phyloP scores from a whole-genome alignment of 2,888 invertebrate species.

The Odontothrips loti region DNA sequence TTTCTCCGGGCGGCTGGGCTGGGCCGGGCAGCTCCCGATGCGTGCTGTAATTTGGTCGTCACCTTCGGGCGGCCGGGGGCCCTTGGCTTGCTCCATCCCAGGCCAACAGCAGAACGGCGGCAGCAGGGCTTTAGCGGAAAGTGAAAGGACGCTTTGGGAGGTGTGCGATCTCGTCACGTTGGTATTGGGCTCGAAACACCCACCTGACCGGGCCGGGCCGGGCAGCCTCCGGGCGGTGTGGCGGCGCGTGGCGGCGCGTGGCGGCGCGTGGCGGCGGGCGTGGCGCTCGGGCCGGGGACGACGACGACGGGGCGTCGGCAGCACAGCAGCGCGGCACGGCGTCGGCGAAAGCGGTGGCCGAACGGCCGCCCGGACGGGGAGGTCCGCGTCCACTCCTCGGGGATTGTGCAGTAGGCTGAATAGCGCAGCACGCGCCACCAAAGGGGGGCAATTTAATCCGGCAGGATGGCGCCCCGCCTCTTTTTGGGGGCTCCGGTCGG shows the following conservation, averaged over 20 bases:
- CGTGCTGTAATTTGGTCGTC: too few relatives aligned
- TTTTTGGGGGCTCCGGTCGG: too few relatives aligned
- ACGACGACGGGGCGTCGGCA: too few relatives aligned
- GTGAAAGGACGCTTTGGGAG: neutral
- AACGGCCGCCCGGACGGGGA: neutral
- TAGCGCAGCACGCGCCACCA: too few relatives aligned
- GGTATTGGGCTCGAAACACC: slow-evolving; percentile 2
- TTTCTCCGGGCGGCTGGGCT: too few relatives aligned
- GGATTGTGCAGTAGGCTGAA: too few relatives aligned
- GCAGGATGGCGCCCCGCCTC: too few relatives aligned
- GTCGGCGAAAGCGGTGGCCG: neutral
- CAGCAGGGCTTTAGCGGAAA: neutral
- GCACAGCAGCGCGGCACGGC: neutral
- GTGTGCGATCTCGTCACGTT: neutral
- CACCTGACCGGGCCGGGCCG: neutral
- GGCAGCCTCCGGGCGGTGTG: neutral
- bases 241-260: neutral
- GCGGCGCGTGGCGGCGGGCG: neutral
- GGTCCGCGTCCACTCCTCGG: too few relatives aligned
- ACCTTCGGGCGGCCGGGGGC: too few relatives aligned
- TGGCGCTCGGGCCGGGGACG: too few relatives aligned
- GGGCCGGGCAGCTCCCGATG: too few relatives aligned
- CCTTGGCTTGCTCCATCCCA: neutral
- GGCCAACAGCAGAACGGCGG: neutral
- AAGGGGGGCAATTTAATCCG: too few relatives aligned